Evolutionary conservation across 2,797 vertebrate genomes (phyloP).

Genomic region (Melanitta fusca): DNA sequence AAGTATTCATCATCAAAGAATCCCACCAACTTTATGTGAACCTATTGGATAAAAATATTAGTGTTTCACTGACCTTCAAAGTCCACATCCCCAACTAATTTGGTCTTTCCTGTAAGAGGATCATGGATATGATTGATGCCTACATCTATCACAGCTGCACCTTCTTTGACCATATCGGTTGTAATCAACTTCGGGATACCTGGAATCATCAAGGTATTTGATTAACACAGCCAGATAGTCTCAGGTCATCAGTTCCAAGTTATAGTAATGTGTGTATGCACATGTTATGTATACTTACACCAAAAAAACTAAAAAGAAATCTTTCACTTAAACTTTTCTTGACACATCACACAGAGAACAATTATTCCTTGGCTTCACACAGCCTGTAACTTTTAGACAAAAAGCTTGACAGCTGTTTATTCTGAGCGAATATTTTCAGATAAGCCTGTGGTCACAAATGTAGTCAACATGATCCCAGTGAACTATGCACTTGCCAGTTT

Average conservation of each 20-base stretch:
- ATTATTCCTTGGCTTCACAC: background rate
- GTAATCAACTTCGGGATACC: slow-evolving; percentile 92
- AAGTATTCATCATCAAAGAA: background rate
- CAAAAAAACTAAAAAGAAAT: background rate
- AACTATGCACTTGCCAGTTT: background rate
- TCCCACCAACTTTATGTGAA: background rate
- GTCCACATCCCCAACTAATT: slow-evolving; percentile 91
- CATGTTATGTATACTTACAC: background rate
- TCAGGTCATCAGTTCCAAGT: background rate
- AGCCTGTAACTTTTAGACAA: background rate
- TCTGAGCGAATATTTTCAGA: background rate
- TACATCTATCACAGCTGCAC: slow-evolving; percentile 91
- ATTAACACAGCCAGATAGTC: background rate
- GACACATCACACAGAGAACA: background rate
- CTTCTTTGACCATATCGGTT: slow-evolving; percentile 92
- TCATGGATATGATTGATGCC: slow-evolving; percentile 91
- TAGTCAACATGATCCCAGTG: background rate
- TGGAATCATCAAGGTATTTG: slow-evolving; percentile 67
- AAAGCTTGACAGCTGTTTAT: background rate
- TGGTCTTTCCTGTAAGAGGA: slow-evolving; percentile 84
- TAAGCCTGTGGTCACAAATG: background rate
- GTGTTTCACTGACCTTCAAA: slow-evolving; percentile 87
- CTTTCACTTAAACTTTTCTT: background rate
- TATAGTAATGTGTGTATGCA: background rate
- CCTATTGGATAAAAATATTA: too few relatives aligned